Percentiles rank a stretch among this genome's conserved stretches.
Conservation (phyloP, 2,113 vertebrate genomes). For the Puntigrus tetrazona region DNA sequence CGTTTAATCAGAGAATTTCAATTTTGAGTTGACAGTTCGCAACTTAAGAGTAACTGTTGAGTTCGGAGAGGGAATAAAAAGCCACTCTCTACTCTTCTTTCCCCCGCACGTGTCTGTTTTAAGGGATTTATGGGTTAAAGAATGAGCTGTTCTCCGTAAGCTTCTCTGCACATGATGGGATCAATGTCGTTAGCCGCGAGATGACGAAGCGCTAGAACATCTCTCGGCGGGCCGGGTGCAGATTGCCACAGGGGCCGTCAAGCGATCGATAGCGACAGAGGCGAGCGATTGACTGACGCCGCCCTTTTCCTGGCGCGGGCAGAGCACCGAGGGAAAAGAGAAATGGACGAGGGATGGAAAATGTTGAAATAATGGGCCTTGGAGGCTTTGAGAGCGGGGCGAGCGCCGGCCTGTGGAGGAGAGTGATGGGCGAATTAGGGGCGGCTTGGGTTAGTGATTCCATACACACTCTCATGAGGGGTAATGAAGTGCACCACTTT, state of each 20-base stretch:
- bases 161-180: constrained; percentile 43
- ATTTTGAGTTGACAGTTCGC: neutral
- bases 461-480: constrained; percentile 46
- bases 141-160: constrained; percentile 55
- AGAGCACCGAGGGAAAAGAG: constrained; percentile 72
- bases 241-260: constrained; percentile 77
- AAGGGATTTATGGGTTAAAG: constrained; percentile 66
- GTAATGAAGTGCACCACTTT: constrained; percentile 54
- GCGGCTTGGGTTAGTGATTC: constrained; percentile 44
- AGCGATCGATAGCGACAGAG: constrained; percentile 70
- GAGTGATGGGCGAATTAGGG: constrained; percentile 58
- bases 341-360: constrained; percentile 66
- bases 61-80: neutral
- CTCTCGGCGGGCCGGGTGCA: constrained; percentile 75
- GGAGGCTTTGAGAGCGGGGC: constrained; percentile 20
- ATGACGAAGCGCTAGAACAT: constrained; percentile 75
- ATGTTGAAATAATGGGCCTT: constrained; percentile 58
- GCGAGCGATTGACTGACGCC: constrained; percentile 78
- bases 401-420: constrained; percentile 15
- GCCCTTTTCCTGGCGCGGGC: constrained; percentile 75
- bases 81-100: neutral
- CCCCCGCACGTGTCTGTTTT: constrained; percentile 52
- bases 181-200: constrained; percentile 74
- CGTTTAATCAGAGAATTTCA: neutral
- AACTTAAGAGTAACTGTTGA: constrained; percentile 17